phyloP scores from a whole-genome alignment of 2,888 invertebrate species.

The Ichneumoninae sp. region DNA sequence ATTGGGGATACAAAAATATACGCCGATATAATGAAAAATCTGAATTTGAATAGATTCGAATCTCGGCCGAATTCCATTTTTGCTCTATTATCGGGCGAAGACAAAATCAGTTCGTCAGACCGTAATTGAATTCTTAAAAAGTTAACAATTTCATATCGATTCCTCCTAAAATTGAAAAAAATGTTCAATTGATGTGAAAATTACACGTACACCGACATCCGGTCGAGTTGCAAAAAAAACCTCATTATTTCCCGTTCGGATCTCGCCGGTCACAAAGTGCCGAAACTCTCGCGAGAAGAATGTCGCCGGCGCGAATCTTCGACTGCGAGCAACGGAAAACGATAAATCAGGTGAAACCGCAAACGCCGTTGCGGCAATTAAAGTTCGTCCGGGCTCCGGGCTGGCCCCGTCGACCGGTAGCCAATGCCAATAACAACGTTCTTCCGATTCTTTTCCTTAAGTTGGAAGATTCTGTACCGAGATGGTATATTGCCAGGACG shows the following conservation, averaged over 20 bases:
- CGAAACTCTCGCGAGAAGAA: background rate
- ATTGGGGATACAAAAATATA: background rate
- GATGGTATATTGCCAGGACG: constrained; percentile 59
- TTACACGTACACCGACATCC: too few species aligned
- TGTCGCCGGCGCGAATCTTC: background rate
- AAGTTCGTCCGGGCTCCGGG: constrained; percentile 48
- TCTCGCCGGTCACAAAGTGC: background rate
- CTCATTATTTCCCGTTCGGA: background rate
- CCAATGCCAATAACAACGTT: constrained; percentile 65
- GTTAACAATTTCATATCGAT: too few species aligned
- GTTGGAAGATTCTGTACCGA: constrained; percentile 47
- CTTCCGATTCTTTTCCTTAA: constrained; percentile 62
- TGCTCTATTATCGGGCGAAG: too few species aligned
- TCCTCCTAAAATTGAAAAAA: too few species aligned
- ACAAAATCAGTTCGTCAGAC: too few species aligned
- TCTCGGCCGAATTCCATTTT: too few species aligned
- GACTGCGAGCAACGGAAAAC: constrained; percentile 12
- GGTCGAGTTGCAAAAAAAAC: too few species aligned
- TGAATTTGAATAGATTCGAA: background rate
- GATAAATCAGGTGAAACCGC: constrained; percentile 57
- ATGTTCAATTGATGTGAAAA: too few species aligned
- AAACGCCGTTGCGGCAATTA: constrained; percentile 61
- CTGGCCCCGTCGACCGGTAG: constrained; percentile 31
- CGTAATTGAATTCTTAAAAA: too few species aligned
- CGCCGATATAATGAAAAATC: background rate